Evolutionary conservation across 1,140 invertebrate species (phyloP).

Genomic region (Zaprionus inermis): DNA sequence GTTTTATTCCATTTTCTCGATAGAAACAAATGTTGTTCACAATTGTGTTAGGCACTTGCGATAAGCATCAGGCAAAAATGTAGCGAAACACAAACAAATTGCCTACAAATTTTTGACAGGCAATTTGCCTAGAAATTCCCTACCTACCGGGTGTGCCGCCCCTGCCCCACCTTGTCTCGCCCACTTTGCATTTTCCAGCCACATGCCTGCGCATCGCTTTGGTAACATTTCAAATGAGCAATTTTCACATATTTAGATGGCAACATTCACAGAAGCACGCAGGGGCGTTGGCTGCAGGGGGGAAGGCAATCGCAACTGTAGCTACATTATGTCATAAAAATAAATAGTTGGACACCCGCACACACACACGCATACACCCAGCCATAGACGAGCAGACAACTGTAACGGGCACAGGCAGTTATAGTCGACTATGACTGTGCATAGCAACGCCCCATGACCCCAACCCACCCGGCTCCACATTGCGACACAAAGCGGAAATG

Average conservation of each 20-base stretch:
- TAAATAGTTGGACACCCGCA: conserved; percentile 72
- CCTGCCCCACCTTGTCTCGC: neutral
- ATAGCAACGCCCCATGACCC: conserved; percentile 44
- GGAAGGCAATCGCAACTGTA: conserved; percentile 43
- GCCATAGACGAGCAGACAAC: neutral
- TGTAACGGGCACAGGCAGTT: conserved; percentile 50
- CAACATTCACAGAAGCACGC: conserved; percentile 58
- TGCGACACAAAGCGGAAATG: conserved; percentile 49
- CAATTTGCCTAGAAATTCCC: conserved; percentile 69
- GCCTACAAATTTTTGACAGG: conserved; percentile 77
- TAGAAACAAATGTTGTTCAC: conserved; percentile 46
- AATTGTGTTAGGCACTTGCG: conserved; percentile 66
- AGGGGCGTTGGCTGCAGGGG: neutral
- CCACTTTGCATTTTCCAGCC: neutral
- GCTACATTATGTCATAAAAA: conserved; percentile 80
- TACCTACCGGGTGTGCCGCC: neutral
- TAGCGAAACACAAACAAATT: conserved; percentile 64
- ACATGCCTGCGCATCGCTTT: conserved; percentile 25
- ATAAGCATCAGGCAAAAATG: conserved; percentile 58
- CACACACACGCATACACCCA: conserved; percentile 6
- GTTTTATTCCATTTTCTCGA: neutral
- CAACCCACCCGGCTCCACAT: neutral
- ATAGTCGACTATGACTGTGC: conserved; percentile 54
- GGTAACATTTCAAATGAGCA: conserved; percentile 74
- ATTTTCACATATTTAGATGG: conserved; percentile 81